phyloP scores from a whole-genome alignment of 2,888 invertebrate genomes.

The Xiphydria camelus region DNA sequence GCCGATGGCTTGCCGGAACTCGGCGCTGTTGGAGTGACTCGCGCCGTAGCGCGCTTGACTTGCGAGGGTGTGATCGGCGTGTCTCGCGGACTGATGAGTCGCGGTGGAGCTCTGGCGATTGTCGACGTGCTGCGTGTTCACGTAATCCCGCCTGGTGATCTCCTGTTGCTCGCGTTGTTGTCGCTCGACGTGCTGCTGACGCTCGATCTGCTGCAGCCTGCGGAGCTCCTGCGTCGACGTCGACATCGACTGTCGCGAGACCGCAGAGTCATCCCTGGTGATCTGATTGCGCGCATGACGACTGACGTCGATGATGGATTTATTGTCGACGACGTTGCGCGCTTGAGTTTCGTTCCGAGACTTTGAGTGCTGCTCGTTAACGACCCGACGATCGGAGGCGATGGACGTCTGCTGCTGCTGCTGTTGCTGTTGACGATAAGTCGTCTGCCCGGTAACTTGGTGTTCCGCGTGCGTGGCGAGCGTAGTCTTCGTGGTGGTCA shows the following conservation, averaged over 20 bases:
- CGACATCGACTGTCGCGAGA: slow-evolving; percentile 25
- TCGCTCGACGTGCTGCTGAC: slow-evolving; percentile 7
- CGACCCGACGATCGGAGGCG: slow-evolving; percentile 28
- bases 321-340: slow-evolving; percentile 29
- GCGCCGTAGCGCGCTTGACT: slow-evolving; percentile 53
- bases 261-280: slow-evolving; percentile 18
- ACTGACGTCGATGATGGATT: slow-evolving; percentile 20
- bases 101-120: slow-evolving; percentile 25
- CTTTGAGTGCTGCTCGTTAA: slow-evolving; percentile 23
- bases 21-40: slow-evolving; percentile 60
- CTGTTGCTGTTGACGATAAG: slow-evolving; percentile 13
- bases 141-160: slow-evolving; percentile 39
- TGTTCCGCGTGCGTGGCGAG: slow-evolving; percentile 52
- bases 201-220: slow-evolving; percentile 7
- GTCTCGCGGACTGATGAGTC: slow-evolving; percentile 23
- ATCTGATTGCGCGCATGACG: slow-evolving; percentile 17
- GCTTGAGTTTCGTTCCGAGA: slow-evolving; percentile 18
- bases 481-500: slow-evolving; percentile 60
- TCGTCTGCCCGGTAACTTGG: slow-evolving; percentile 43
- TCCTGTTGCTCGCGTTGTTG: slow-evolving; percentile 28
- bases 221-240: slow-evolving; percentile 23
- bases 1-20: slow-evolving; percentile 61
- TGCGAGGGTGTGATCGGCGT: slow-evolving; percentile 56
- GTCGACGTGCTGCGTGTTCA: slow-evolving; percentile 40
- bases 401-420: slow-evolving; percentile 9